Evolutionary conservation across 2,113 vertebrate species (phyloP).

Genomic region (Riparia riparia): DNA sequence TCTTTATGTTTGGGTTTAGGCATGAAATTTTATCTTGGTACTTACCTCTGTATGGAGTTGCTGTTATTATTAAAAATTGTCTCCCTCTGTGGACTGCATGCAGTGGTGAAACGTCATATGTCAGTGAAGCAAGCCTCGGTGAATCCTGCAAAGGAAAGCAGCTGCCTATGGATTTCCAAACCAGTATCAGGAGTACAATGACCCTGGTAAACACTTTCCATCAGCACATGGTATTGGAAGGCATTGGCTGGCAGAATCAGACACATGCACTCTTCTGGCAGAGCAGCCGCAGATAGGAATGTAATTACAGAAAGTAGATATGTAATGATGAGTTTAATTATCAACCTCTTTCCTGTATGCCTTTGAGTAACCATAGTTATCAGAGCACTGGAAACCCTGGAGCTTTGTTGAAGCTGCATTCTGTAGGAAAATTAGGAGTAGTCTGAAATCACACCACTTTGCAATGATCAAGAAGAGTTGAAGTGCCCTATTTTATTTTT

Average conservation of each 20-base stretch:
- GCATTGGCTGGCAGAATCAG: conserved; percentile 11
- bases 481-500: neutral
- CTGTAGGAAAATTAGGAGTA: neutral
- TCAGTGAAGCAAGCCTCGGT: neutral
- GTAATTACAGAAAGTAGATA: neutral
- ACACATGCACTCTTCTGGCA: neutral
- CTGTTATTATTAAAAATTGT: neutral
- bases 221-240: neutral
- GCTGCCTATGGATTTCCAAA: conserved; percentile 25
- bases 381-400: neutral
- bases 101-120: neutral
- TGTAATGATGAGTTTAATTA: conserved; percentile 20
- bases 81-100: neutral
- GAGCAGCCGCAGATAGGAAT: neutral
- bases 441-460: neutral
- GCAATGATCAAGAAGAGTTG: neutral
- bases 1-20: neutral
- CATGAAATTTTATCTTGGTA: neutral
- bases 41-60: neutral
- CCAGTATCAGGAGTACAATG: neutral
- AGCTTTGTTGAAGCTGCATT: neutral
- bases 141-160: neutral
- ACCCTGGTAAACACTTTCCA: neutral
- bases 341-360: neutral
- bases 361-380: neutral